Conservation (phyloP, 1,140 invertebrate genomes). For the Formica exsecta region DNA sequence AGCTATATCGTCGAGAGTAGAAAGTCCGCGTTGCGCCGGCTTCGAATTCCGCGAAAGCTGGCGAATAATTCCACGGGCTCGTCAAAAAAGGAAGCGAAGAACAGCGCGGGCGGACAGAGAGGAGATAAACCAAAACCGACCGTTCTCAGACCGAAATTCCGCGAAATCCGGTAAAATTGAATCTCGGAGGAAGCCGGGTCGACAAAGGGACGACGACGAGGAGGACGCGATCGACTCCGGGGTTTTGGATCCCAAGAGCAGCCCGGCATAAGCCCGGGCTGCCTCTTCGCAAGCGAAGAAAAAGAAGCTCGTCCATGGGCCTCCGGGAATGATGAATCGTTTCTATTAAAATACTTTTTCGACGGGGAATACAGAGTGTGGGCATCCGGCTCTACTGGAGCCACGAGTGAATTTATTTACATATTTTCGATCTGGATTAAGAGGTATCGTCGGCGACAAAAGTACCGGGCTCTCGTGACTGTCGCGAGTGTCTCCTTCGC, state of each 20-base stretch:
- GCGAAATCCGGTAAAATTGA: constrained; percentile 83
- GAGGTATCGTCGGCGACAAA: constrained; percentile 78
- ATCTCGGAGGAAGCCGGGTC: constrained; percentile 43
- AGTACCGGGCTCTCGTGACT: constrained; percentile 37
- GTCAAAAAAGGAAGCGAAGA: constrained; percentile 36
- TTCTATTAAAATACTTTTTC: constrained; percentile 87
- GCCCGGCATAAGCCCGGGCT: constrained; percentile 46
- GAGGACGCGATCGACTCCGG: constrained; percentile 46
- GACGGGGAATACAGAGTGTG: constrained; percentile 85
- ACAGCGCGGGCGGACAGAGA: constrained; percentile 36
- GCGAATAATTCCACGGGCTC: constrained; percentile 68
- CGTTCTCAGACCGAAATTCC: constrained; percentile 74
- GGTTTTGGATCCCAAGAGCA: neutral
- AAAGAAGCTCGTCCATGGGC: constrained; percentile 74
- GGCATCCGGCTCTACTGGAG: constrained; percentile 81
- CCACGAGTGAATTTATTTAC: constrained; percentile 85
- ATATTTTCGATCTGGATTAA: constrained; percentile 87
- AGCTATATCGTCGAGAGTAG: constrained; percentile 39
- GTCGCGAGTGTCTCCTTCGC: constrained; percentile 3
- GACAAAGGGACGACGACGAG: constrained; percentile 42
- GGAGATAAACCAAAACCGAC: constrained; percentile 77
- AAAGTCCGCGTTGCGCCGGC: constrained; percentile 19
- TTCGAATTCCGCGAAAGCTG: constrained; percentile 70
- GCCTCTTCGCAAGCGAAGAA: constrained; percentile 65
- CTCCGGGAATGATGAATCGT: constrained; percentile 86